Evolutionary conservation across 2,113 vertebrate species (phyloP), one percentile per base, ranked within the genome.

Genomic region (Hydropotes inermis): DNA sequence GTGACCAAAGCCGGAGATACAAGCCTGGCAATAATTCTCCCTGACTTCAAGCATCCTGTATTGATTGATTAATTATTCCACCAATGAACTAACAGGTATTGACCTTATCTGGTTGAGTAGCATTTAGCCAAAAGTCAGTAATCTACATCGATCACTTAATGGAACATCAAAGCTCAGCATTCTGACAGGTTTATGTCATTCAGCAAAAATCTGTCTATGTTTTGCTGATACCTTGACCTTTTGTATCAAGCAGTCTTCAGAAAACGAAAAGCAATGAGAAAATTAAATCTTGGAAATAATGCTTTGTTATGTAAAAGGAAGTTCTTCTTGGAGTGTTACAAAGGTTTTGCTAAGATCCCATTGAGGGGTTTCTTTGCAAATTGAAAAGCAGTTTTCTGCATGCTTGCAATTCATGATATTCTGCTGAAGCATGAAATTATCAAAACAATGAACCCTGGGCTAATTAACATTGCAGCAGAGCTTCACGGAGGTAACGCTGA

Each of bases 61-160:
- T 99, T 99, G 99, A 99, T 99, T 99, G 99, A 99, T 99, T 99
- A 99, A 99, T 99, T 99, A 99, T 99, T 99, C 99, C 98, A 99
- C 99, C 99, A 99, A 99, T 99, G 99, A 99, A 99, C 99, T 99
- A 99, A 99, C 99, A 99, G 99, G 99, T 99, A 99, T 99, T 99
- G 99, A 99, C 99, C 99, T 99, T 99, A 99, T 98, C 98, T 99
- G 99, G 99, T 99, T 99, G 98, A 99, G 98, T 97, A 99, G 98
- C 99, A 99, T 99, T 99, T 99, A 99, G 99, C 98, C 98, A 98
- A 99, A 99, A 99, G 99, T 99, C 99, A 98, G 99, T 99, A 99
- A 99, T 99, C 99, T 98, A 97, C 99, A 99, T 99, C 98, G 99
- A 99, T 99, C 99, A 99, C 99, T 99, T 99, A 99, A 99, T 99